These are phyloP conservation scores for Catharus fuscescens DNA, from an alignment of 2,113 vertebrate genomes.

Conservation along the genomic window DNA sequence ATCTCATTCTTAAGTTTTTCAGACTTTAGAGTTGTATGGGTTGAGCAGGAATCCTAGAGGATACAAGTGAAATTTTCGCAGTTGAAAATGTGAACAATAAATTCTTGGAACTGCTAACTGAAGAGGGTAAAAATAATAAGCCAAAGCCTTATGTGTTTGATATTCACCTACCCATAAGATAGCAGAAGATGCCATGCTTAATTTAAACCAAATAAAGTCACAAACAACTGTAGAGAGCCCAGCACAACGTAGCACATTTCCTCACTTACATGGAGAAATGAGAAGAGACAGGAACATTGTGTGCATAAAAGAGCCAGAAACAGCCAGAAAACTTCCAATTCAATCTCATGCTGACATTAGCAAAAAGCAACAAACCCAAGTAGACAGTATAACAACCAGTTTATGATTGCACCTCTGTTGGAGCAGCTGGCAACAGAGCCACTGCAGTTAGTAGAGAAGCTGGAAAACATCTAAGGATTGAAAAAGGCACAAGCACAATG, in stretches of 20 bases:
- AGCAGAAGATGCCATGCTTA: background rate
- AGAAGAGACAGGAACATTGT: constrained; percentile 22
- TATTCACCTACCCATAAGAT: background rate
- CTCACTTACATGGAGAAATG: constrained; percentile 5
- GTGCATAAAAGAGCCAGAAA: constrained; percentile 4
- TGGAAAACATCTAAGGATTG: background rate
- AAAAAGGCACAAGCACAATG: background rate
- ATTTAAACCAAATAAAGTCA: background rate
- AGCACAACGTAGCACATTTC: background rate
- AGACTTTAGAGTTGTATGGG: background rate
- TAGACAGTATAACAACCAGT: constrained; percentile 31
- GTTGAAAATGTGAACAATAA: background rate
- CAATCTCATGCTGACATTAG: background rate
- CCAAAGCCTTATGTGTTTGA: background rate
- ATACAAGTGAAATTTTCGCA: background rate
- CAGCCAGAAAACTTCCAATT: constrained; percentile 41
- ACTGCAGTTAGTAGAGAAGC: background rate
- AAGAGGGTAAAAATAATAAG: background rate
- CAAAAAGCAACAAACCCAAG: constrained; percentile 6
- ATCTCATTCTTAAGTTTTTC: background rate
- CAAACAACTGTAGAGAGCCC: background rate
- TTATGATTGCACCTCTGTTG: constrained; percentile 28
- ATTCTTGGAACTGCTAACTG: background rate
- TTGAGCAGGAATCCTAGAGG: background rate
- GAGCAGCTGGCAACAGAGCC: constrained; percentile 39